phyloP scores from a whole-genome alignment of 2,113 vertebrate species.

The Ictalurus furcatus region DNA sequence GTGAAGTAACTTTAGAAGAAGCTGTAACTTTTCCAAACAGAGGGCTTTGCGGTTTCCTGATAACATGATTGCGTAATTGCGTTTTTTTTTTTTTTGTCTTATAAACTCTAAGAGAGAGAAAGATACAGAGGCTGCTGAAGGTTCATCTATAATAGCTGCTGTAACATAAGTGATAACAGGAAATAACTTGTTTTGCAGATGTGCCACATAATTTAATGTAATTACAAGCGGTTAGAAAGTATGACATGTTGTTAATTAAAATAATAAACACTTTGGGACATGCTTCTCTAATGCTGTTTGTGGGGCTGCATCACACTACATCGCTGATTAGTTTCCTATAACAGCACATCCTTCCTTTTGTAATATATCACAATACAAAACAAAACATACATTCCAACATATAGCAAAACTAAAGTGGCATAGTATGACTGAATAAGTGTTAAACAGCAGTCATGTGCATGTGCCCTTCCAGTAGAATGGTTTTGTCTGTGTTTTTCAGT shows the following conservation, averaged over 20 bases:
- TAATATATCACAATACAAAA: not conserved
- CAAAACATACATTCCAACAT: not conserved
- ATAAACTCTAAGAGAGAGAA: not conserved
- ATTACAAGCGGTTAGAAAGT: not conserved
- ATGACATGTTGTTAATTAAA: not conserved
- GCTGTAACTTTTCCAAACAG: not conserved
- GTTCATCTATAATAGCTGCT: not conserved
- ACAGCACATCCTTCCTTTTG: not conserved
- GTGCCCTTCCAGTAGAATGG: not conserved
- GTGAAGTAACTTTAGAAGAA: not conserved
- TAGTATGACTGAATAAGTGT: not conserved
- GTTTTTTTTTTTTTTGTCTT: not conserved
- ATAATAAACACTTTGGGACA: not conserved
- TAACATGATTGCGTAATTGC: not conserved
- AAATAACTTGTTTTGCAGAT: not conserved
- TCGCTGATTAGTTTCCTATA: not conserved
- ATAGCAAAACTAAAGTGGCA: not conserved
- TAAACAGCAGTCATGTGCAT: not conserved
- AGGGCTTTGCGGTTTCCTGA: not conserved
- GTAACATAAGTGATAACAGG: not conserved
- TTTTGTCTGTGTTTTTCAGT: slow-evolving; percentile 6
- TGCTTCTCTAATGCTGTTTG: not conserved
- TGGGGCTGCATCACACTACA: not conserved
- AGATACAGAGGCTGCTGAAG: not conserved
- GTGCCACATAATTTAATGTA: not conserved